phyloP scores from a whole-genome alignment of 2,888 invertebrate species.

The Catocala sponsa region DNA sequence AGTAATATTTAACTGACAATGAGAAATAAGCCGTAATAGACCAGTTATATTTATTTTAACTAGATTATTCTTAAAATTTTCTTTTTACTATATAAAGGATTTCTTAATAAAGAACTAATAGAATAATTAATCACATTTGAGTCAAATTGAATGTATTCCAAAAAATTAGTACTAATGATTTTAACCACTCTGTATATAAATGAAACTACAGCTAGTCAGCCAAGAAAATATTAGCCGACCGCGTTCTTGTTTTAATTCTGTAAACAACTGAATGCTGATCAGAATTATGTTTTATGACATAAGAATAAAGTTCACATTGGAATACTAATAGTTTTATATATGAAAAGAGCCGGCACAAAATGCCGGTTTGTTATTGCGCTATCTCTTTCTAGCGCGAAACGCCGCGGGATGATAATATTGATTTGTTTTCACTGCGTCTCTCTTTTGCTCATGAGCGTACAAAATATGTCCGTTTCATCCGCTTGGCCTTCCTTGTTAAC shows the following conservation, averaged over 20 bases:
- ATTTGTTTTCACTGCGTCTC: conserved; percentile 89
- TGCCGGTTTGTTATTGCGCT: conserved; percentile 86
- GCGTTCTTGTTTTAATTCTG: conserved; percentile 55
- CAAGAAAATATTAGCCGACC: conserved; percentile 41
- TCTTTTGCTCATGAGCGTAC: conserved; percentile 70
- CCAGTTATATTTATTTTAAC: too few relatives aligned
- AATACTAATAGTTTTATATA: conserved; percentile 44
- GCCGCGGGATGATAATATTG: conserved; percentile 80
- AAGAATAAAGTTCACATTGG: conserved; percentile 64
- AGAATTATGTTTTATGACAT: conserved; percentile 54
- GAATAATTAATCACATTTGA: neutral
- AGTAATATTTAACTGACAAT: too few relatives aligned
- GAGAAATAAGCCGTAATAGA: too few relatives aligned
- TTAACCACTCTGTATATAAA: conserved; percentile 23
- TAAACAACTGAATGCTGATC: conserved; percentile 57
- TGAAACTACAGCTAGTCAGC: conserved; percentile 23
- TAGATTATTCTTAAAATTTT: too few relatives aligned
- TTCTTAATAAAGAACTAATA: too few relatives aligned
- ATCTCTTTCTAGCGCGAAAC: conserved; percentile 81
- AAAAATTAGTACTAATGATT: neutral
- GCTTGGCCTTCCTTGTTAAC: conserved; percentile 84
- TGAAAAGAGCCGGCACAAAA: conserved; percentile 75
- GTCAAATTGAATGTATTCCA: neutral
- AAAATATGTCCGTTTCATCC: conserved; percentile 73
- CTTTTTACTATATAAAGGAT: too few relatives aligned